phyloP scores from a whole-genome alignment of 2,888 invertebrate species.

The Tuta absoluta region DNA sequence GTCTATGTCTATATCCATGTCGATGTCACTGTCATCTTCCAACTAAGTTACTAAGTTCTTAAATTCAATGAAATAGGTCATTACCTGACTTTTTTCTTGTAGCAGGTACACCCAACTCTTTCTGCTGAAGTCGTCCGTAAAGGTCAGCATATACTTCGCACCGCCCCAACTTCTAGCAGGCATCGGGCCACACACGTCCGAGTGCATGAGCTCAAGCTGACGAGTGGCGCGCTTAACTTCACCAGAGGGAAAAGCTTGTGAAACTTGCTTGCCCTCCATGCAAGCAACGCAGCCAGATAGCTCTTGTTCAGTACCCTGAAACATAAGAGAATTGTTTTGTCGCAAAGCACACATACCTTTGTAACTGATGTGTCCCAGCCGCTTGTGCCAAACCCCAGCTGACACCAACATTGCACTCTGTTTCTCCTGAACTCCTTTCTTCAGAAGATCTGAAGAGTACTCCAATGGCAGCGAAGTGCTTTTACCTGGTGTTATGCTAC shows the following conservation, averaged over 20 bases:
- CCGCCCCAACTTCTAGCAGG: conserved; percentile 30
- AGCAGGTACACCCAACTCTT: conserved; percentile 30
- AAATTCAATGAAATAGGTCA: conserved; percentile 19
- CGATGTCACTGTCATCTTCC: not conserved
- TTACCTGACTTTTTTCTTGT: conserved; percentile 25
- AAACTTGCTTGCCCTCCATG: conserved; percentile 29
- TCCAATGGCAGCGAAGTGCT: not conserved
- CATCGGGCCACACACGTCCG: conserved; percentile 50
- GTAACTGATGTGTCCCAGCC: conserved; percentile 18
- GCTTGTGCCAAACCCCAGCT: conserved; percentile 28
- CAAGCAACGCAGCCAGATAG: conserved; percentile 19
- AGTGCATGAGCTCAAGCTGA: conserved; percentile 46
- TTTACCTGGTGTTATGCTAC: not conserved
- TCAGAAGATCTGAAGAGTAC: not conserved
- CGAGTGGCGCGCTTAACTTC: conserved; percentile 30
- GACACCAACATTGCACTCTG: conserved; percentile 11
- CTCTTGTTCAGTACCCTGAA: not conserved
- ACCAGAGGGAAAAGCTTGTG: conserved; percentile 9
- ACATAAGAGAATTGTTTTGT: not conserved
- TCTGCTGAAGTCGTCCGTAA: conserved; percentile 31
- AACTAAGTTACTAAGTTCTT: conserved; percentile 12
- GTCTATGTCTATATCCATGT: not conserved
- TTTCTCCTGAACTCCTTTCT: conserved; percentile 1
- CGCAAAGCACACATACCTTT: conserved; percentile 27
- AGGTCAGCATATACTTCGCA: conserved; percentile 31